Base-by-base conservation (phyloP, 1,140 invertebrate genomes). In the Bilobella aurantiaca region DNA sequence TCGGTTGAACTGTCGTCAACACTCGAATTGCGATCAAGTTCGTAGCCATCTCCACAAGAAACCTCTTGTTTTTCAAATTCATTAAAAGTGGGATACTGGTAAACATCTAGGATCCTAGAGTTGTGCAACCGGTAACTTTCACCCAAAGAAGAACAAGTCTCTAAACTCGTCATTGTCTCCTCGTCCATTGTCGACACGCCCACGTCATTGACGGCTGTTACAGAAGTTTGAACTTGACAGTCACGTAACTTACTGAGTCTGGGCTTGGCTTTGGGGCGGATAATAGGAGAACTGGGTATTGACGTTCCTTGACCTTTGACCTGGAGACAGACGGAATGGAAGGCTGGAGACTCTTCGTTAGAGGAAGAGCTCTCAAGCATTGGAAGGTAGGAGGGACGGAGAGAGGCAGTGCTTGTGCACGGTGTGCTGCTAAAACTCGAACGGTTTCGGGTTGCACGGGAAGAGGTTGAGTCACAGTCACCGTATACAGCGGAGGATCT, bases 21-120 rank as follows among this genome's bases (percentile, higher is more conserved):
- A 62, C 71, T 73, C 0, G 71, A 73, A 62, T 73, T 73, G 18
- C 64, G 53, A 58, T 73, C 71, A 30, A 73, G 28, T 46, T 73
- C 71, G 58, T 69, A 69, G n/a, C 21, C 8, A 53, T 57, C 1
- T 5, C 5, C 30, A 21, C 25, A 23, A 31, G 37, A 14, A 53
- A 53, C 25, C 31, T 59, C n/a, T n/a, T 58, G 25, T 23, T 58
- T 31, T 29, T 31, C 57, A 30, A 58, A 28, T 58, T 58, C 57
- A 27, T 58, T 58, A 21, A 58, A 58, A 28, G 57, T 58, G 16
- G 57, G 25, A 31, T 28, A 29, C 8, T 28, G 23, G 29, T 29
- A 58, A 32, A 32, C 16, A 31, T 32, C 31, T n/a, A n/a, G n/a
- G n/a, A n/a, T n/a, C n/a, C n/a, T n/a, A n/a, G n/a, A n/a, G n/a